Base-by-base conservation (phyloP, 2,113 vertebrate genomes). In the Scomber scombrus region DNA sequence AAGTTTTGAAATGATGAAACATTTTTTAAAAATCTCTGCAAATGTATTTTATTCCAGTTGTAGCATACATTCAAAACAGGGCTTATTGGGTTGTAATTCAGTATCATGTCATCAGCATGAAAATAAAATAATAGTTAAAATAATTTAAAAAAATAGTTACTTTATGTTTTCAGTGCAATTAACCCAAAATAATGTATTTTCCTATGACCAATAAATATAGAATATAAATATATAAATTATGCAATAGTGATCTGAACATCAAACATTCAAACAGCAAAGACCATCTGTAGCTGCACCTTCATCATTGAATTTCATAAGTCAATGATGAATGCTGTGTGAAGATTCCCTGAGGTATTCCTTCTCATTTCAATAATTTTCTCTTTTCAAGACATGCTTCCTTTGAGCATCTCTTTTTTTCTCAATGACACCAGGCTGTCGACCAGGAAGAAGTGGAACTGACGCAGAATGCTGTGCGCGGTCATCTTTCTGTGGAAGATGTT, bases 391-490 rank as follows among this genome's bases (percentile, higher is more conserved):
- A 0, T 1, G 19, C 21, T 55, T 26, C 19, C 16, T 29, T 54
- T 75, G 1, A 0, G 0, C 46, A 0, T 43, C 34, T 85, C 87
- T 34, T 78, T 88, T 51, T 68, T 79, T 1, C 88, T 86, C 21
- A 97, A 1, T 0, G 90, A 93, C 58, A 95, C 91, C 61, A 90
- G 78, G 0, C 92, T 83, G 13, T 91, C 90, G 46, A 94, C 72
- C 85, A 99, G 92, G 91, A 97, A 97, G 0, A 67, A 8, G 62
- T 84, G 88, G 55, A 97, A 91, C 14, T 91, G 69, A 31, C 81
- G 74, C 66, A 99, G 92, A 88, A 97, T 94, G 57, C 94, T 86
- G 34, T 95, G 90, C 0, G 80, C 91, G 0, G 57, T 93, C 54
- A 94, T 90, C 69, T 90, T 95, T 64, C 85, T 90, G 4, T 78